Percentiles rank a stretch among this genome's conserved stretches.
Evolutionary conservation across 2,797 vertebrate genomes (phyloP).

Genomic region (Eurystomus glaucurus): DNA sequence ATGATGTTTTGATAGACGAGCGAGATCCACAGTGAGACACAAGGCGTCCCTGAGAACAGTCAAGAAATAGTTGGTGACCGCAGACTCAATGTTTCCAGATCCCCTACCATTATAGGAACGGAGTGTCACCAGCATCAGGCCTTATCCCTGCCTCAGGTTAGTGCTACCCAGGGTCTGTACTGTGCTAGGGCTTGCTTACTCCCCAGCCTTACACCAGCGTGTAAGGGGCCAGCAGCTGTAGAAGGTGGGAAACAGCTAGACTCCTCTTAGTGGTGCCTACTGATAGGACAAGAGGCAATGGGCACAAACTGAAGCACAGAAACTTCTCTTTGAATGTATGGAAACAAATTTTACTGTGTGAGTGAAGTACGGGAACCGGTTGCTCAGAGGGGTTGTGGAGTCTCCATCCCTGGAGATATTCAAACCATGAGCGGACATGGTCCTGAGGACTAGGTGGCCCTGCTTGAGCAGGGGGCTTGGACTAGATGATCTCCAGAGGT

Average conservation of each 20-base stretch:
- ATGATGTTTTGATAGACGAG: neutral
- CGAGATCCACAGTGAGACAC: neutral
- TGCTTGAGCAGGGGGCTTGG: neutral
- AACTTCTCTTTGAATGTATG: neutral
- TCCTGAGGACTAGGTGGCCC: neutral
- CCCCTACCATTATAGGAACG: neutral
- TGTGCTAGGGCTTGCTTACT: neutral
- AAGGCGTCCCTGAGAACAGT: neutral
- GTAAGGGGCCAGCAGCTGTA: neutral
- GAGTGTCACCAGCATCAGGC: neutral
- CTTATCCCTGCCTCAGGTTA: neutral
- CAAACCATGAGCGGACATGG: fast-evolving
- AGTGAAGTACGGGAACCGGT: neutral
- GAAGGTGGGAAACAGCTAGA: neutral
- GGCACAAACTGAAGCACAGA: fast-evolving
- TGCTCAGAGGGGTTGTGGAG: neutral
- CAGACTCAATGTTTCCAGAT: neutral
- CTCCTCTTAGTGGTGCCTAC: too few relatives aligned
- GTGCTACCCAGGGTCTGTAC: neutral
- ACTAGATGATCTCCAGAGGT: neutral
- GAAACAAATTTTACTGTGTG: neutral
- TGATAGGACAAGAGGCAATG: too few relatives aligned
- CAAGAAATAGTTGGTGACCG: neutral
- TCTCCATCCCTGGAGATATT: too few relatives aligned
- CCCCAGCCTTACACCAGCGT: neutral